phyloP scores from a whole-genome alignment of 1,140 invertebrate species.

The Orussus abietinus region DNA sequence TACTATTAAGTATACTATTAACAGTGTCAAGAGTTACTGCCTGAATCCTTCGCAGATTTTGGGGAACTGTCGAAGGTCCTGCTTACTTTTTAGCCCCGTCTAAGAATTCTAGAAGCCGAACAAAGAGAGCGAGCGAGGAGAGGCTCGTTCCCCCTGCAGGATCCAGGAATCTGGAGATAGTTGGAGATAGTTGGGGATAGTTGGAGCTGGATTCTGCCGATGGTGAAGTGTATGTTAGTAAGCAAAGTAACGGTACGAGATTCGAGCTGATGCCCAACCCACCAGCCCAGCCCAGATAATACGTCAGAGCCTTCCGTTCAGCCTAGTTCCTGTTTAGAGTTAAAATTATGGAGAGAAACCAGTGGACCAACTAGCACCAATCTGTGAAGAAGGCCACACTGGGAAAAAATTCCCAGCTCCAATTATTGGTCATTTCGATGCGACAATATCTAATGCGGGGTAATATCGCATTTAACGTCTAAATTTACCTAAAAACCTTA shows the following conservation, averaged over 20 bases:
- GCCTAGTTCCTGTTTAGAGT: constrained; percentile 22
- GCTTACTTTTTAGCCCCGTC: not conserved
- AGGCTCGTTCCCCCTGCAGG: not conserved
- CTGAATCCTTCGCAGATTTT: too few relatives aligned
- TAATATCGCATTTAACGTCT: not conserved
- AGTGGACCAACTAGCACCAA: not conserved
- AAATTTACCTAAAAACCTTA: not conserved
- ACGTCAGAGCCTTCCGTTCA: constrained; percentile 30
- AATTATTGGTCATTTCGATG: too few relatives aligned
- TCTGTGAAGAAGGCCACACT: too few relatives aligned
- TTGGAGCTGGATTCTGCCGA: constrained; percentile 14
- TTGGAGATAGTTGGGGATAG: not conserved
- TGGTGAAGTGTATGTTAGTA: constrained; percentile 22
- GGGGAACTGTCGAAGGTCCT: not conserved
- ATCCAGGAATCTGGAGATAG: not conserved
- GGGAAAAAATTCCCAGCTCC: too few relatives aligned
- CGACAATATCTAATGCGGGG: constrained; percentile 2
- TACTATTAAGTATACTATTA: too few relatives aligned
- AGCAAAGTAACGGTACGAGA: constrained; percentile 38
- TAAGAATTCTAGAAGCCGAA: not conserved
- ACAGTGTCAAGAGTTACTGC: too few relatives aligned
- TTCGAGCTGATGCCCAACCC: constrained; percentile 38
- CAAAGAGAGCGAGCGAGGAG: constrained; percentile 3
- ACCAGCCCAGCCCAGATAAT: constrained; percentile 29
- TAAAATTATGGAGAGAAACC: not conserved